Evolutionary conservation across 2,113 vertebrate species (phyloP).

Genomic region (Erythrocercus mccallii): DNA sequence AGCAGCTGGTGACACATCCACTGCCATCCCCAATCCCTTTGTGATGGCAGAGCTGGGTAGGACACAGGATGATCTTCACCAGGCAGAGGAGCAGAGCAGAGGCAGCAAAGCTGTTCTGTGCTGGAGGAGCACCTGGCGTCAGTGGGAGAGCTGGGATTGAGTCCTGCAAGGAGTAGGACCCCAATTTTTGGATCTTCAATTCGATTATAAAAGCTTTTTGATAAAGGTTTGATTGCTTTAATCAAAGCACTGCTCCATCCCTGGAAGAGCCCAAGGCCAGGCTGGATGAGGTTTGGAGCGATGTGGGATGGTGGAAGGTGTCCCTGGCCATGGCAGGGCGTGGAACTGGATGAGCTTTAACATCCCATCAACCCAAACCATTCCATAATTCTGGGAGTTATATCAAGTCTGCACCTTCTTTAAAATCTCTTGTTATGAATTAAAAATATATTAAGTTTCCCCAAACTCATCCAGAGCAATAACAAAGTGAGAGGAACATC

Average conservation of each 20-base stretch:
- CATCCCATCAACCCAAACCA: not conserved
- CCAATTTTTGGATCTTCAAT: not conserved
- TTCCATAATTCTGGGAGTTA: not conserved
- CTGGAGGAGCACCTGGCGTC: not conserved
- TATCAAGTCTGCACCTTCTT: rapidly evolving
- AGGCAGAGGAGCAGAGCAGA: not conserved
- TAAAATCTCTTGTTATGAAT: not conserved
- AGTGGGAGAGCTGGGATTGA: not conserved
- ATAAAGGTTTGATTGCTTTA: not conserved
- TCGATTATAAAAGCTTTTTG: not conserved
- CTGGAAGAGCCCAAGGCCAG: not conserved
- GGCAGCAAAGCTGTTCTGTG: not conserved
- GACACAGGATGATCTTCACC: rapidly evolving
- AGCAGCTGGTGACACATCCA: not conserved
- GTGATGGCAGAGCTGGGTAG: not conserved
- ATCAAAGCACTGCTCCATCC: not conserved
- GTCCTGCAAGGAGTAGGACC: not conserved
- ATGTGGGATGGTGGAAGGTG: not conserved
- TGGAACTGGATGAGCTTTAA: not conserved
- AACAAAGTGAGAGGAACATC: not conserved
- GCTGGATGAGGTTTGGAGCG: not conserved
- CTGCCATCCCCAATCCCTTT: not conserved
- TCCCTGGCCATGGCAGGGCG: not conserved
- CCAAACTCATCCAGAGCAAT: not conserved
- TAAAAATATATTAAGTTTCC: not conserved